Evolutionary conservation across 2,797 vertebrate genomes (phyloP).

Genomic region (Muraenolepis orangiensis): DNA sequence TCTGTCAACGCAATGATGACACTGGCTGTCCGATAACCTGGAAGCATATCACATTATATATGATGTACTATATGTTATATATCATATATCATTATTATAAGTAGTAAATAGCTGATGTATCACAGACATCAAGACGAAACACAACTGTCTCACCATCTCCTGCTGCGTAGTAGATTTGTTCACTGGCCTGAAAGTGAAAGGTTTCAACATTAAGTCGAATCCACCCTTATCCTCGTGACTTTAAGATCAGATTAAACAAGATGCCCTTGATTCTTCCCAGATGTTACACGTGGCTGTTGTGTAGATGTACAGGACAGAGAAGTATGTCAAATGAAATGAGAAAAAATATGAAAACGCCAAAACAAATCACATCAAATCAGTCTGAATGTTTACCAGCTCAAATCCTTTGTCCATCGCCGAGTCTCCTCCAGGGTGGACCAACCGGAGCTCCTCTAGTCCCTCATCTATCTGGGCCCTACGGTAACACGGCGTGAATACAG

Average conservation of each 20-base stretch:
- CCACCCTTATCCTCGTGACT: slow-evolving; percentile 7
- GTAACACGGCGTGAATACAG: too few relatives aligned
- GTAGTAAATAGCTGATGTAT: not conserved
- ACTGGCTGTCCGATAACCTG: slow-evolving; percentile 92
- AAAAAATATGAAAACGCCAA: not conserved
- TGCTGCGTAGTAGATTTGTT: slow-evolving; percentile 95
- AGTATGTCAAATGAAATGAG: not conserved
- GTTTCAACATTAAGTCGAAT: slow-evolving; percentile 45
- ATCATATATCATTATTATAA: too few relatives aligned
- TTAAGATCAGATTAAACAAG: not conserved
- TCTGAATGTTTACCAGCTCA: slow-evolving; percentile 78
- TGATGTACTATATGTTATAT: too few relatives aligned
- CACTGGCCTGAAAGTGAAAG: slow-evolving; percentile 82
- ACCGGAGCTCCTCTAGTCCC: slow-evolving; percentile 87
- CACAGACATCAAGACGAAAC: slow-evolving; percentile 28
- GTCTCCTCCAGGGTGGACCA: slow-evolving; percentile 91
- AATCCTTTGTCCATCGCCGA: slow-evolving; percentile 95
- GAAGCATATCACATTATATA: too few relatives aligned
- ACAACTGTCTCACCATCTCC: slow-evolving; percentile 91
- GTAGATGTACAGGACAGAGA: not conserved
- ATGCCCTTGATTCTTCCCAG: not conserved
- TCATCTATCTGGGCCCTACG: slow-evolving; percentile 93
- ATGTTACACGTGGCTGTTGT: not conserved
- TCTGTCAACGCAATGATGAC: slow-evolving; percentile 97
- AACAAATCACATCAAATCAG: not conserved